Percentiles rank a stretch among this genome's conserved stretches.
Evolutionary conservation across 2,113 vertebrate species (phyloP).

Genomic region (Saimiri boliviensis): DNA sequence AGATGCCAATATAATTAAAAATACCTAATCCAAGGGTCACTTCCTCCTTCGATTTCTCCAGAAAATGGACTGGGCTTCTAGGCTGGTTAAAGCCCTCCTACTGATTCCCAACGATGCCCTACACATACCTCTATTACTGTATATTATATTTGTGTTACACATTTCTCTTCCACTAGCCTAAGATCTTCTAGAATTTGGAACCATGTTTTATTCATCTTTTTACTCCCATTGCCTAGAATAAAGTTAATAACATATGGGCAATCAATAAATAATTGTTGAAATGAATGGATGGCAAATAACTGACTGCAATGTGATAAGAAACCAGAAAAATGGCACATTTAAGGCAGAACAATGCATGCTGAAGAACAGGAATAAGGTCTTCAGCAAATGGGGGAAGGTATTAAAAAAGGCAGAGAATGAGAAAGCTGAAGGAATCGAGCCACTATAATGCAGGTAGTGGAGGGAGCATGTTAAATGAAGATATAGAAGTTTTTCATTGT

Average conservation of each 20-base stretch:
- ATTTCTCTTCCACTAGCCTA: background rate
- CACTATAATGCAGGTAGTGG: background rate
- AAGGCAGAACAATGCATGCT: background rate
- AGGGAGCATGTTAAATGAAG: background rate
- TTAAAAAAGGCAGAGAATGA: background rate
- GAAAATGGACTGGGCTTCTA: background rate
- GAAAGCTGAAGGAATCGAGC: background rate
- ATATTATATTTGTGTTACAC: background rate
- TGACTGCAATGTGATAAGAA: background rate
- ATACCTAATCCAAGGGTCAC: background rate
- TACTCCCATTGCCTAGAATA: background rate
- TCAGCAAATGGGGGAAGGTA: background rate
- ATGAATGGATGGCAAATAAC: background rate
- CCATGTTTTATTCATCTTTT: background rate
- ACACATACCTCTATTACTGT: background rate
- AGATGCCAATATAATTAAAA: background rate
- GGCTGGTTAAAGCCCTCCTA: background rate
- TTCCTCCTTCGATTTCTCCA: background rate
- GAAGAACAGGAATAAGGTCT: background rate
- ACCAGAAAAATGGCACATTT: background rate
- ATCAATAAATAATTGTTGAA: slow-evolving; percentile 4
- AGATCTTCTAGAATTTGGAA: background rate
- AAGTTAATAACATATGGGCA: background rate
- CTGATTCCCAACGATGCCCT: background rate
- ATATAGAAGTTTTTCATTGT: background rate